These are phyloP conservation scores for Buphagus erythrorhynchus DNA, from an alignment of 2,797 vertebrate species.

Conservation along the genomic window DNA sequence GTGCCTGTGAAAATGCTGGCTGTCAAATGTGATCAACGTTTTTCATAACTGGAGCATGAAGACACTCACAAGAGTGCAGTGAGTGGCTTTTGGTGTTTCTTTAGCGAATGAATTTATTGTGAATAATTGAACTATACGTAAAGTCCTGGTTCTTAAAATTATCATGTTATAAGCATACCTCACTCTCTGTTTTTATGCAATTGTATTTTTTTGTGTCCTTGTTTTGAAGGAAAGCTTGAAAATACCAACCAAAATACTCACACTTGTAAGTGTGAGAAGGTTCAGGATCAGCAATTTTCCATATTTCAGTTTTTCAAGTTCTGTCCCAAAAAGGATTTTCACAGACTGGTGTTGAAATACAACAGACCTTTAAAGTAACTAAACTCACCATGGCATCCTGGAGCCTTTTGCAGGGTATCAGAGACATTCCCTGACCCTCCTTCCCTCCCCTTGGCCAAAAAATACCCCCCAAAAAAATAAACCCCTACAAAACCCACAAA, in stretches of 20 bases:
- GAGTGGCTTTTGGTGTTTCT: not conserved
- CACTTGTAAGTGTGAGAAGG: not conserved
- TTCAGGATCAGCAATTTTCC: not conserved
- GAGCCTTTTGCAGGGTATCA: not conserved
- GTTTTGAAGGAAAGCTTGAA: not conserved
- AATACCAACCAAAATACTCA: no score
- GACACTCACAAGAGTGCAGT: not conserved
- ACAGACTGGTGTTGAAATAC: not conserved
- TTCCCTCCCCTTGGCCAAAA: not conserved
- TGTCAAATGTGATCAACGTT: not conserved
- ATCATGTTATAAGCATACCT: not conserved
- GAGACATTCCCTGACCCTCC: not conserved
- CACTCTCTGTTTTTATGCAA: not conserved
- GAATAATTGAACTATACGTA: not conserved
- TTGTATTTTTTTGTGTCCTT: not conserved
- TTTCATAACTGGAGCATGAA: conserved; percentile 1
- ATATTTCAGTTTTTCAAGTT: not conserved
- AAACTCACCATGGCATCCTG: not conserved
- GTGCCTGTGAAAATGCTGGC: not conserved
- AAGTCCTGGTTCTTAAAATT: not conserved
- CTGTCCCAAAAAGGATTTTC: not conserved
- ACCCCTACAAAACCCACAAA: not conserved
- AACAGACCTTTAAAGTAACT: not conserved
- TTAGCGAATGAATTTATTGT: not conserved
- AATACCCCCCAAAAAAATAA: not conserved